These are phyloP conservation scores for Himalopsyche japonica DNA, from an alignment of 2,888 invertebrate genomes.

Conservation along the genomic window DNA sequence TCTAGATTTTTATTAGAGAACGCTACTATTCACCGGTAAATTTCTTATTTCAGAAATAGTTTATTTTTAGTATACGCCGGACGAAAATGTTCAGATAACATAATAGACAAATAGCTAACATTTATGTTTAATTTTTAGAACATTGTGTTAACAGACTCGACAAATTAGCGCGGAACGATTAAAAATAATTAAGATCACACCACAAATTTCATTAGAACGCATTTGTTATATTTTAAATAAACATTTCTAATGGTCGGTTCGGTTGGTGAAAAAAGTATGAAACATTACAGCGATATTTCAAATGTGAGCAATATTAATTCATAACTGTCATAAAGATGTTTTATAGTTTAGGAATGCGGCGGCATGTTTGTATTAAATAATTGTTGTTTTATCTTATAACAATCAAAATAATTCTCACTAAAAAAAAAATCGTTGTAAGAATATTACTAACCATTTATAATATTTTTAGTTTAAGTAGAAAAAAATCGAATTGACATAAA, in stretches of 20 bases:
- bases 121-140: not conserved
- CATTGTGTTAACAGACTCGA: slow-evolving; percentile 1
- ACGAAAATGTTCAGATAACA: not conserved
- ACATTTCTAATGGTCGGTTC: slow-evolving; percentile 16
- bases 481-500: too few species aligned
- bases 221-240: slow-evolving; percentile 25
- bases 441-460: not conserved
- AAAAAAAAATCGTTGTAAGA: not conserved
- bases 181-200: not conserved
- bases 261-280: slow-evolving; percentile 17
- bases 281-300: slow-evolving; percentile 8
- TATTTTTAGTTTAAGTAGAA: not conserved
- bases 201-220: slow-evolving; percentile 21
- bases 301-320: not conserved
- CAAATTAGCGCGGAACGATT: slow-evolving; percentile 4
- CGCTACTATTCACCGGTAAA: not conserved
- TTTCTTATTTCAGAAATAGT: not conserved
- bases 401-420: not conserved
- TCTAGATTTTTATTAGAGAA: too few species aligned
- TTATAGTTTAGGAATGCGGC: not conserved
- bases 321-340: not conserved
- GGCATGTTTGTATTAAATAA: not conserved
- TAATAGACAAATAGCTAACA: not conserved
- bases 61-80: not conserved
- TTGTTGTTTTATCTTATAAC: not conserved